Conservation (phyloP, 2,113 vertebrate genomes). For the Hippopotamus amphibius region DNA sequence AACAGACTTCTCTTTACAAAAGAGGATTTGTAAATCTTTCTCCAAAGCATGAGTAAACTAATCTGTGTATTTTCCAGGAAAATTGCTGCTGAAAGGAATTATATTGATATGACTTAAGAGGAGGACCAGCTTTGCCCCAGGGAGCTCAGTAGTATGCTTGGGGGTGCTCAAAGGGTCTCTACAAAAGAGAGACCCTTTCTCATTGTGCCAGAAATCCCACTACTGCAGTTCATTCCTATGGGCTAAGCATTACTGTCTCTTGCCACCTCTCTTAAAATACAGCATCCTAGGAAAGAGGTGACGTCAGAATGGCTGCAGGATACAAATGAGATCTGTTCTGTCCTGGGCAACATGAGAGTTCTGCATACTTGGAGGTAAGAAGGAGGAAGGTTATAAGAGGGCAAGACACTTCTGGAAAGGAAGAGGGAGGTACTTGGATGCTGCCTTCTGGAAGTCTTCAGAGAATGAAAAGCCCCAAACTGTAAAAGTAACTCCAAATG, state of each 20-base stretch:
- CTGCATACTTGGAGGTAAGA: not conserved
- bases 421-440: fast-evolving
- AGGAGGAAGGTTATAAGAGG: not conserved
- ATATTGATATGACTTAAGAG: not conserved
- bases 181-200: not conserved
- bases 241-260: not conserved
- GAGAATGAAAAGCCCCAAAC: not conserved
- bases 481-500: not conserved
- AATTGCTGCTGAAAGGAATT: not conserved
- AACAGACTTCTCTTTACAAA: not conserved
- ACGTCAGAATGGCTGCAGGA: not conserved
- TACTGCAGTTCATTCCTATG: not conserved
- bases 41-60: not conserved
- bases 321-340: not conserved
- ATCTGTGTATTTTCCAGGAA: not conserved
- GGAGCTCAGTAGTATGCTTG: not conserved
- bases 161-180: not conserved
- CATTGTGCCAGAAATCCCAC: not conserved
- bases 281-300: not conserved
- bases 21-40: not conserved
- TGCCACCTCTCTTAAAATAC: not conserved
- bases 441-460: not conserved
- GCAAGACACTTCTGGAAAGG: not conserved
- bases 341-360: not conserved
- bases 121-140: not conserved